These are phyloP conservation scores for Clostera curtula DNA, from an alignment of 2,888 invertebrate genomes.

Conservation along the genomic window DNA sequence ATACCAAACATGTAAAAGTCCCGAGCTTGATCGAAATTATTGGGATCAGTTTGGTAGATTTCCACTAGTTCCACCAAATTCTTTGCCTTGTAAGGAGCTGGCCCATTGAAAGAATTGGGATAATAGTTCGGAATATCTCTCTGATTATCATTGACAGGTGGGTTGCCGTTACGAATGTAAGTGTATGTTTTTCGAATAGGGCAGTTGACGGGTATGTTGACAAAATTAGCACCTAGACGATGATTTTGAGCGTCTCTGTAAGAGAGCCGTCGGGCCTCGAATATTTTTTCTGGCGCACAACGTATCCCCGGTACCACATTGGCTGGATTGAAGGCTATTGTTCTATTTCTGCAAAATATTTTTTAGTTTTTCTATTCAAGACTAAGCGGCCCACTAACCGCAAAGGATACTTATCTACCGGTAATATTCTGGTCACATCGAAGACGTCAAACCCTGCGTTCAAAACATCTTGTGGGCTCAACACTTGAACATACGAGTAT, in stretches of 20 bases:
- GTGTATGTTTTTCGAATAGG: conserved; percentile 68
- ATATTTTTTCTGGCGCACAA: background rate
- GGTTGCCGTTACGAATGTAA: conserved; percentile 90
- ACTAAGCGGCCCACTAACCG: conserved; percentile 1
- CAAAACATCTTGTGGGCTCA: conserved; percentile 86
- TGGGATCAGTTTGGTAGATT: conserved; percentile 80
- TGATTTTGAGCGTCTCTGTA: conserved; percentile 89
- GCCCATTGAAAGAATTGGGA: conserved; percentile 94
- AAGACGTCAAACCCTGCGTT: conserved; percentile 87
- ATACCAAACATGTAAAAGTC: conserved; percentile 87
- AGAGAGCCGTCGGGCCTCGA: conserved; percentile 77
- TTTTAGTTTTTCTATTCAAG: conserved; percentile 1
- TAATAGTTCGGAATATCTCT: conserved; percentile 92
- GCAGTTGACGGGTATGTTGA: background rate
- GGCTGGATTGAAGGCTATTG: background rate
- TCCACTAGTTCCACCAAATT: conserved; percentile 66
- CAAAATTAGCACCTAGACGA: conserved; percentile 91
- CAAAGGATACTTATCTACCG: background rate
- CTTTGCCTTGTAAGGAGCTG: conserved; percentile 77
- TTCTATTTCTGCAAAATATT: conserved; percentile 1
- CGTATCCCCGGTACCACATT: background rate
- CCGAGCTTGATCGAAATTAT: conserved; percentile 88
- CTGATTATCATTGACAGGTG: conserved; percentile 83
- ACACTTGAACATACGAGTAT: conserved; percentile 85
- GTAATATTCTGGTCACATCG: conserved; percentile 57